These are phyloP conservation scores for Drosophila flavopinicola DNA, from an alignment of 2,888 invertebrate genomes.

Conservation along the genomic window DNA sequence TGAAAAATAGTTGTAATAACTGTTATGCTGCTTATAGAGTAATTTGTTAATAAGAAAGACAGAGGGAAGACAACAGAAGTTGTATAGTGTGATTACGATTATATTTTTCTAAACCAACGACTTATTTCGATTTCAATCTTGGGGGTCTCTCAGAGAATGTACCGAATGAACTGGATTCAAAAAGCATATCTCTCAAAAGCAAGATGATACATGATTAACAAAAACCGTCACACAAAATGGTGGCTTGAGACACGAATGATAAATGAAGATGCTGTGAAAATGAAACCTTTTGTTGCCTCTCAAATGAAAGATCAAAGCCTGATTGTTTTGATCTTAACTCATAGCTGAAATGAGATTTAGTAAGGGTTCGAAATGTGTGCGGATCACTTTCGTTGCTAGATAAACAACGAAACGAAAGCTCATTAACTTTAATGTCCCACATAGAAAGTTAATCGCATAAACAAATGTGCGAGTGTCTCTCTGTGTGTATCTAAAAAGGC, in stretches of 20 bases:
- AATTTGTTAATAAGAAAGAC: too few relatives aligned
- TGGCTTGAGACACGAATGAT: neutral
- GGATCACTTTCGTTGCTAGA: slow-evolving; percentile 36
- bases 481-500: slow-evolving; percentile 41
- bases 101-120: too few relatives aligned
- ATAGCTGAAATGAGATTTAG: slow-evolving; percentile 11
- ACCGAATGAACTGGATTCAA: too few relatives aligned
- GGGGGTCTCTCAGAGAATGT: too few relatives aligned
- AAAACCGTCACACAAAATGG: slow-evolving; percentile 18
- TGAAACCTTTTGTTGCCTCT: neutral
- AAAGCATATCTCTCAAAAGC: too few relatives aligned
- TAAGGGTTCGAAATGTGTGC: slow-evolving; percentile 14
- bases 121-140: too few relatives aligned
- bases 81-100: too few relatives aligned
- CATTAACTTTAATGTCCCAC: slow-evolving; percentile 60
- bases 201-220: neutral
- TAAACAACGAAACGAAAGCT: slow-evolving; percentile 66
- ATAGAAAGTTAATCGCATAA: slow-evolving; percentile 38
- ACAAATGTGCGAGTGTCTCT: slow-evolving; percentile 7
- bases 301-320: neutral
- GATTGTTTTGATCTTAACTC: slow-evolving; percentile 6
- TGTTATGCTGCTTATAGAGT: too few relatives aligned
- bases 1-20: too few relatives aligned
- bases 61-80: too few relatives aligned
- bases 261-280: neutral